These are phyloP conservation scores for Drosophila vallismaia DNA, from an alignment of 2,888 invertebrate genomes.

Conservation along the genomic window DNA sequence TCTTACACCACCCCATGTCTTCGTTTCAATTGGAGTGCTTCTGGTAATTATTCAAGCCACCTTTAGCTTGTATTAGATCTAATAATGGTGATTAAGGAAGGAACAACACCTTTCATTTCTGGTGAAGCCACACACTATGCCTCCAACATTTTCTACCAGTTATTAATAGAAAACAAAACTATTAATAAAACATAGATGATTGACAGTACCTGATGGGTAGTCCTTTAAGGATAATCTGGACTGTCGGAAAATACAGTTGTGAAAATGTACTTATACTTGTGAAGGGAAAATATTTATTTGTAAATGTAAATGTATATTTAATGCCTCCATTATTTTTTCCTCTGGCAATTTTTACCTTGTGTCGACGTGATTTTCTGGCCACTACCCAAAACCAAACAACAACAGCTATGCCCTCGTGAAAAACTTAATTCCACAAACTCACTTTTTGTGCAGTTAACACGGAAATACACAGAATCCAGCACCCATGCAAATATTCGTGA, in stretches of 20 bases:
- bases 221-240: neutral
- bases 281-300: conserved; percentile 2
- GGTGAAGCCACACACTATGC: neutral
- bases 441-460: conserved; percentile 49
- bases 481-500: conserved; percentile 5
- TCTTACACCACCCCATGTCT: conserved; percentile 53
- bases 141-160: neutral
- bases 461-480: neutral
- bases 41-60: conserved; percentile 22
- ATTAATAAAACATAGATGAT: neutral
- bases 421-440: conserved; percentile 46
- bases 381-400: conserved; percentile 27
- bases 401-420: conserved; percentile 13
- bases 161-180: neutral
- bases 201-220: neutral
- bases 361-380: conserved; percentile 34
- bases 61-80: neutral
- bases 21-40: conserved; percentile 43
- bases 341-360: conserved; percentile 27
- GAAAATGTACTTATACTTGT: neutral
- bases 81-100: conserved; percentile 22
- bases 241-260: neutral
- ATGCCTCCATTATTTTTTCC: neutral
- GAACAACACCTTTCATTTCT: conserved; percentile 6
- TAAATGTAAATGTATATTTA: neutral